These are phyloP conservation scores for Barnardius zonarius DNA, from an alignment of 2,113 vertebrate genomes.

Conservation along the genomic window DNA sequence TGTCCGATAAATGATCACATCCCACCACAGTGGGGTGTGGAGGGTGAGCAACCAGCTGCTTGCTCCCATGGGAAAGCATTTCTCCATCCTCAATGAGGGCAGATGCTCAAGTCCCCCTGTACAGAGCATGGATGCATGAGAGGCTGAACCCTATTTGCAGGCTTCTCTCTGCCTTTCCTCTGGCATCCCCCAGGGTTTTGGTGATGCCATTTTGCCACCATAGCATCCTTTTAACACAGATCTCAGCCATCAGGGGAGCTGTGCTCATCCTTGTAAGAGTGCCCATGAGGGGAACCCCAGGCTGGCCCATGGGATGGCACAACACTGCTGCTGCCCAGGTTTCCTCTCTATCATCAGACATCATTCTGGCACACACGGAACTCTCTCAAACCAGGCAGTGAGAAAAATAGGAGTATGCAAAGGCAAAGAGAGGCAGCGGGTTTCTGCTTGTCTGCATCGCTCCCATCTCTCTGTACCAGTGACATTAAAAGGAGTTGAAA, in stretches of 20 bases:
- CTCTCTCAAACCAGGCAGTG: background rate
- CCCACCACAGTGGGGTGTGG: fast-evolving
- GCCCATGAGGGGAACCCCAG: fast-evolving
- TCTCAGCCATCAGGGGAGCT: background rate
- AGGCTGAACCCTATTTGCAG: background rate
- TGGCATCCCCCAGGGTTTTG: background rate
- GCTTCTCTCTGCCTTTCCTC: background rate
- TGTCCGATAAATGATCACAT: background rate
- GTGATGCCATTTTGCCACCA: background rate
- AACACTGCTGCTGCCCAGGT: background rate
- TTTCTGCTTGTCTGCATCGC: background rate
- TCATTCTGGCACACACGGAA: background rate
- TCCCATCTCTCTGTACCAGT: background rate
- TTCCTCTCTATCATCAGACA: background rate
- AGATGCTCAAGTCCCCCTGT: background rate
- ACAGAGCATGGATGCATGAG: background rate
- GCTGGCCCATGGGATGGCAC: background rate
- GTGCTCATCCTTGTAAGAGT: background rate
- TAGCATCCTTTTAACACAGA: background rate
- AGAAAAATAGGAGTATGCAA: background rate
- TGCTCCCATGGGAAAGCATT: background rate
- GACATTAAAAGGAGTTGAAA: background rate
- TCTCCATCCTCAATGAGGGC: background rate
- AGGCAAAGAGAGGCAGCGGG: background rate
- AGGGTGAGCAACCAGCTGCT: background rate